Conservation (phyloP, 1,140 invertebrate genomes). For the Drosophila obscura region DNA sequence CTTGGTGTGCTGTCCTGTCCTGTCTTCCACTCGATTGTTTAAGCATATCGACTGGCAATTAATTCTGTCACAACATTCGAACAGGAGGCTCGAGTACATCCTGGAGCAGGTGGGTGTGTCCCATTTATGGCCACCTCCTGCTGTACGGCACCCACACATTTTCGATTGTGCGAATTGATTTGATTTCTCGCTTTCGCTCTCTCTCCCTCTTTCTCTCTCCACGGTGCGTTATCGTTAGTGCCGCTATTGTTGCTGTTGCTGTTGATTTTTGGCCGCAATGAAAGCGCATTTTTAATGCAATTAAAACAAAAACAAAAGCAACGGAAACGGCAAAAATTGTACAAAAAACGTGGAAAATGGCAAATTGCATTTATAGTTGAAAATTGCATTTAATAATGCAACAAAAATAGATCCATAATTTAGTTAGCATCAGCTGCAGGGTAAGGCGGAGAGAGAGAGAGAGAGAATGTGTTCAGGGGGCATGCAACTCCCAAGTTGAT, state of each 20-base stretch:
- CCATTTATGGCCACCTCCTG: no score
- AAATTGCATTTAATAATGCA: constrained; percentile 60
- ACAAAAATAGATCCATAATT: constrained; percentile 51
- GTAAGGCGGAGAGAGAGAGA: neutral
- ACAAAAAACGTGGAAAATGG: constrained; percentile 5
- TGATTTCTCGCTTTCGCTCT: neutral
- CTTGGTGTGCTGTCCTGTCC: constrained; percentile 12
- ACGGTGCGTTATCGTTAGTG: constrained; percentile 4
- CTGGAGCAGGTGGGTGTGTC: neutral
- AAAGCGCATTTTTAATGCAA: constrained; percentile 63
- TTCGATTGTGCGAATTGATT: constrained; percentile 16
- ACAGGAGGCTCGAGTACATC: neutral
- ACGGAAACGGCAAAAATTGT: constrained; percentile 9
- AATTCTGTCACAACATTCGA: constrained; percentile 22
- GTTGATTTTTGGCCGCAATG: constrained; percentile 22
- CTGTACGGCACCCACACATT: neutral
- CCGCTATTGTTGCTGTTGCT: constrained; percentile 15
- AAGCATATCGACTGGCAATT: constrained; percentile 45
- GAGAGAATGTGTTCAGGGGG: no score
- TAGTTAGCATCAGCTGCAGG: constrained; percentile 26
- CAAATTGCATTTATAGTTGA: constrained; percentile 38
- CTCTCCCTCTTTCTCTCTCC: no score
- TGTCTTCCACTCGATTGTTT: constrained; percentile 31
- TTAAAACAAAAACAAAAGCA: constrained; percentile 47
- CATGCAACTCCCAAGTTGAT: constrained; percentile 47